Conservation (phyloP, 2,797 vertebrate species). For the Euphonia xanthogaster region DNA sequence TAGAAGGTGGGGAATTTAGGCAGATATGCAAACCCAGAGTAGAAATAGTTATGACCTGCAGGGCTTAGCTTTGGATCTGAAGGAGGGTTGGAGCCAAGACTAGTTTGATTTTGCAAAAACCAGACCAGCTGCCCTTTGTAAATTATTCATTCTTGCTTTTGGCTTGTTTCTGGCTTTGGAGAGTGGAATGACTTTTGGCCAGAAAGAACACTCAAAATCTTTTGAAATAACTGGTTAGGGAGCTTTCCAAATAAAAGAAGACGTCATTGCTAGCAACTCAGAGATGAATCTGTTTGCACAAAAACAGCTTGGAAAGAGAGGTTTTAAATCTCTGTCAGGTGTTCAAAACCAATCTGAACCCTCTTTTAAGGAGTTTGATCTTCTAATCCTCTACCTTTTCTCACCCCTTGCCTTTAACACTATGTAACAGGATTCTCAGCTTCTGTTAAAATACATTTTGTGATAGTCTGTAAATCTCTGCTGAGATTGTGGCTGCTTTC, state of each 20-base stretch:
- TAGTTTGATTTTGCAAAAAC: slow-evolving; percentile 6
- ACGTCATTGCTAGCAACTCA: background rate
- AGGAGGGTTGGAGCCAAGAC: background rate
- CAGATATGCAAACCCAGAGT: background rate
- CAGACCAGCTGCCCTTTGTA: background rate
- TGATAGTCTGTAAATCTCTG: slow-evolving; percentile 32
- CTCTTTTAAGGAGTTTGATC: background rate
- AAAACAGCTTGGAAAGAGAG: background rate
- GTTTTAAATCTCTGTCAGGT: background rate
- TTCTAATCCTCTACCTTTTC: slow-evolving; percentile 22
- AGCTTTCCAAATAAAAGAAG: slow-evolving; percentile 33
- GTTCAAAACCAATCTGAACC: background rate
- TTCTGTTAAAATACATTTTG: slow-evolving; percentile 20
- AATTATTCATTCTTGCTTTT: slow-evolving; percentile 39
- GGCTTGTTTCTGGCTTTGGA: background rate
- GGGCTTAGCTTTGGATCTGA: background rate
- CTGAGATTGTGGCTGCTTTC: slow-evolving; percentile 18
- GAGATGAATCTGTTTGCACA: background rate
- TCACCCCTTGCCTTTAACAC: background rate
- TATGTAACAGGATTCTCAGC: background rate
- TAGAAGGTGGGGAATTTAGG: background rate
- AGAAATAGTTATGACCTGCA: background rate
- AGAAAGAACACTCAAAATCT: background rate
- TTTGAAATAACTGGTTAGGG: slow-evolving; percentile 5
- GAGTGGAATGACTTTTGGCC: background rate